A percentile compares a stretch with the other conserved stretches of the same genome.
Evolutionary conservation across 2,113 vertebrate genomes (phyloP).

Genomic region (Peucedramus taeniatus): DNA sequence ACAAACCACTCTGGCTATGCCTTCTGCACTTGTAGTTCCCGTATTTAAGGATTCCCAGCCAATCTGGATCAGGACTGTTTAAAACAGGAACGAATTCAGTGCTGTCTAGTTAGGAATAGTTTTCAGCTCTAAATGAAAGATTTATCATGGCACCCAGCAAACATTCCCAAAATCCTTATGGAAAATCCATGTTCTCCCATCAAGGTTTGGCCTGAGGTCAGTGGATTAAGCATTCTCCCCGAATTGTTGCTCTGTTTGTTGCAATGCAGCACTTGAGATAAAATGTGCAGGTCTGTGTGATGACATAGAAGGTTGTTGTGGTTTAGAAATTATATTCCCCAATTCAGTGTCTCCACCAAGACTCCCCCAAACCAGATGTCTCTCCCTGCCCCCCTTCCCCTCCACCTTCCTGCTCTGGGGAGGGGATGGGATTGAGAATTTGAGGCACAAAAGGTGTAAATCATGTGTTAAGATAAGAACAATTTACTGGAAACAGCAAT

Average conservation of each 20-base stretch:
- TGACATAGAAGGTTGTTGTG: neutral
- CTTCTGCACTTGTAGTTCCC: neutral
- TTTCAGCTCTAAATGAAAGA: neutral
- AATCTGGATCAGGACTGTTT: neutral
- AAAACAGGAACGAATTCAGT: neutral
- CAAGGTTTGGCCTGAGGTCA: neutral
- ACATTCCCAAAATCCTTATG: neutral
- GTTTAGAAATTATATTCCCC: neutral
- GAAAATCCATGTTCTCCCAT: neutral
- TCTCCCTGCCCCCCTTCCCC: neutral
- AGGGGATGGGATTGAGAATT: neutral
- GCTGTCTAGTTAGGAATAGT: neutral
- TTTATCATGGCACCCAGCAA: neutral
- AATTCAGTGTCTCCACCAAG: neutral
- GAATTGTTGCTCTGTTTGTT: neutral
- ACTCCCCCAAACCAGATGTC: neutral
- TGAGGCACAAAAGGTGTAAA: neutral
- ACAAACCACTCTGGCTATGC: neutral
- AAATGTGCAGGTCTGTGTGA: neutral
- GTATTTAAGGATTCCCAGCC: neutral
- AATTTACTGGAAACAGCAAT: neutral
- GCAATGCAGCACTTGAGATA: neutral
- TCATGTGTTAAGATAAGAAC: neutral
- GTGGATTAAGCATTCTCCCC: neutral
- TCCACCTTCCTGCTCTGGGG: neutral